Base-by-base conservation (phyloP, 2,888 invertebrate species). In the Euzetes globulus region DNA sequence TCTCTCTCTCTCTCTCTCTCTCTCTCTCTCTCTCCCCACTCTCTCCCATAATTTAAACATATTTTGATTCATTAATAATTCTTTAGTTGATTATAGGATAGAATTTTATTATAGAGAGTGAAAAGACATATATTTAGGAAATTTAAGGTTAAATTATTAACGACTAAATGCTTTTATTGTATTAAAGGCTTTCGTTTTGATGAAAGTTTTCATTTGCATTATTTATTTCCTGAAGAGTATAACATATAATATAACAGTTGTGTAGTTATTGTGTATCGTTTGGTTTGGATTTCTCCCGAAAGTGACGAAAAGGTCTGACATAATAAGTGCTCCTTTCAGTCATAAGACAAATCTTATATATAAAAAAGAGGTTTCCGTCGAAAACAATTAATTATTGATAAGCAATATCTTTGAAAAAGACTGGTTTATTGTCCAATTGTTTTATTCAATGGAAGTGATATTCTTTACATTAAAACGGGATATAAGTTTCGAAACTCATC, bases 141-240 rank as follows among this genome's bases (percentile, higher is more conserved):
- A 58, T 25, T 58, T 58, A 27, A 22, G n/a, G 63, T 65, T 65
- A 29, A 65, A 65, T 65, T 37, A 65, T 65, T 65, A 65, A 65
- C 37, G 19, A 65, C 1, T 65, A 65, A 65, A 65, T 37, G 33
- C 37, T 65, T 65, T 65, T 60, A 65, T 65, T 37, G 19, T 19
- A 65, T 65, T 37, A 65, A 65, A 65, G 63, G n/a, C 37, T 65
- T 65, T 65, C 6, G 19, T 37, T 65, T 65, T 65, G 37, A 37
- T 65, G 63, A 65, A 65, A 65, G 37, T 65, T 65, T 60, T 65
- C 63, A 65, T 65, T 65, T 65, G 27, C 27, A 58, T 65, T 65
- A 65, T 65, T 65, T 29, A 65, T 65, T 29, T 52, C 7, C 33
- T 6, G 9, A 41, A n/a, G 37, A 41, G 7, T 65, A 37, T 37